Percentiles rank a stretch among this genome's conserved stretches.
These are phyloP conservation scores for Dolichallabes microphthalmus DNA, from an alignment of 2,113 vertebrate genomes.

Conservation along the genomic window DNA sequence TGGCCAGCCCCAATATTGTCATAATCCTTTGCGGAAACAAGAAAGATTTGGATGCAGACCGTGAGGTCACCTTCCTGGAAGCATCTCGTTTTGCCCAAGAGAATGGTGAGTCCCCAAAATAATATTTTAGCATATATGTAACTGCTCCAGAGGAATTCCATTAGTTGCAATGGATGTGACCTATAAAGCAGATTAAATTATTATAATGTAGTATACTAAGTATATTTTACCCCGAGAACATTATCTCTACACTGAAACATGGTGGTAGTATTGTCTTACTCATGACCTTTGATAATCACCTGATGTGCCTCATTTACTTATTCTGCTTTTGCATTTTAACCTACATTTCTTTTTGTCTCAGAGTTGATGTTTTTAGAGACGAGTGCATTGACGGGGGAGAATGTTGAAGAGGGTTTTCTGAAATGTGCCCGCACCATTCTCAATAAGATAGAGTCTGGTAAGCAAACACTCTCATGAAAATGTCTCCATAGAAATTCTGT, in stretches of 20 bases:
- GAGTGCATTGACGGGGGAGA: constrained; percentile 88
- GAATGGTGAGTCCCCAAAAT: constrained; percentile 74
- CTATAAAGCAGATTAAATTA: not conserved
- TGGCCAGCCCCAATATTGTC: constrained; percentile 90
- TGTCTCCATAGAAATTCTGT: not conserved
- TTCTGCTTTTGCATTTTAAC: not conserved
- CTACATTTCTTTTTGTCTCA: constrained; percentile 46
- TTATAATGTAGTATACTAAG: not conserved
- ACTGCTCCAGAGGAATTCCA: not conserved
- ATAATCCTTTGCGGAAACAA: constrained; percentile 93
- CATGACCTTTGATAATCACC: not conserved
- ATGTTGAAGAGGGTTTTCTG: constrained; percentile 88
- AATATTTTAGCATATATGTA: not conserved
- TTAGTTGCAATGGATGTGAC: not conserved
- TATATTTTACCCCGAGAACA: not conserved
- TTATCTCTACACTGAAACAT: not conserved
- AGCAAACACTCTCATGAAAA: not conserved
- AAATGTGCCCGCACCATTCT: constrained; percentile 89
- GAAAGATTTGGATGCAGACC: constrained; percentile 88
- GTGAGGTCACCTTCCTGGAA: constrained; percentile 90
- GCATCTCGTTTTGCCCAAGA: constrained; percentile 91
- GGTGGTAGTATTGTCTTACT: not conserved
- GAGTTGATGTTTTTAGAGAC: constrained; percentile 92
- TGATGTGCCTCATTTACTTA: not conserved
- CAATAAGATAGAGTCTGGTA: constrained; percentile 92